Evolutionary conservation across 1,140 invertebrate genomes (phyloP).

Genomic region (Myzus persicae): DNA sequence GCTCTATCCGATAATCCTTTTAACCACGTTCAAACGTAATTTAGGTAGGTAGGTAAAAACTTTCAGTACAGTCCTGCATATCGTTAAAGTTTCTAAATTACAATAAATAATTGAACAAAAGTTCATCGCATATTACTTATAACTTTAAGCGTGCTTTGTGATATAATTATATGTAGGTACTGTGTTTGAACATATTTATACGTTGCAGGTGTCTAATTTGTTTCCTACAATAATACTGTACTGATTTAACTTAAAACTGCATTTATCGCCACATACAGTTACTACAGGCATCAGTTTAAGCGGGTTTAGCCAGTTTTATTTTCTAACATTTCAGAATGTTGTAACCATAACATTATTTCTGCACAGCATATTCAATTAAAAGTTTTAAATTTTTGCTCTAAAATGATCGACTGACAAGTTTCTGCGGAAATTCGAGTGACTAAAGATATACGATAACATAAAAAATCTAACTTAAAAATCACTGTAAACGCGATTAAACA

Average conservation of each 20-base stretch:
- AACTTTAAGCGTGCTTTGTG: not conserved
- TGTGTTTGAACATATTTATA: not conserved
- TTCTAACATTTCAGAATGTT: not conserved
- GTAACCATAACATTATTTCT: not conserved
- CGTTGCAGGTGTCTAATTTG: not conserved
- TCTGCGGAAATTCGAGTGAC: not conserved
- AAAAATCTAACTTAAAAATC: too few species aligned
- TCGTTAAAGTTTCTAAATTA: constrained; percentile 35
- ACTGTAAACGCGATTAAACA: too few species aligned
- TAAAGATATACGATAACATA: too few species aligned
- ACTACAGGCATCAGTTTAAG: not conserved
- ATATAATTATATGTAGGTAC: not conserved
- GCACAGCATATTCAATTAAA: not conserved
- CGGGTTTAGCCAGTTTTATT: not conserved
- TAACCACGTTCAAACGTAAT: not conserved
- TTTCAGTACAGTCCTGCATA: not conserved
- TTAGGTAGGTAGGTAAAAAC: not conserved
- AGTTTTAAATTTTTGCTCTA: not conserved
- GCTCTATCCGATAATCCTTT: not conserved
- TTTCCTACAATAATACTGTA: not conserved
- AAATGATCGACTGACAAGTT: not conserved
- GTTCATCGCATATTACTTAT: not conserved
- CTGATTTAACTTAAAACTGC: not conserved
- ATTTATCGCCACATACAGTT: not conserved
- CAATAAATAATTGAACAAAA: constrained; percentile 35